Evolutionary conservation across 1,140 invertebrate genomes (phyloP).

Genomic region (Lucilia cuprina): DNA sequence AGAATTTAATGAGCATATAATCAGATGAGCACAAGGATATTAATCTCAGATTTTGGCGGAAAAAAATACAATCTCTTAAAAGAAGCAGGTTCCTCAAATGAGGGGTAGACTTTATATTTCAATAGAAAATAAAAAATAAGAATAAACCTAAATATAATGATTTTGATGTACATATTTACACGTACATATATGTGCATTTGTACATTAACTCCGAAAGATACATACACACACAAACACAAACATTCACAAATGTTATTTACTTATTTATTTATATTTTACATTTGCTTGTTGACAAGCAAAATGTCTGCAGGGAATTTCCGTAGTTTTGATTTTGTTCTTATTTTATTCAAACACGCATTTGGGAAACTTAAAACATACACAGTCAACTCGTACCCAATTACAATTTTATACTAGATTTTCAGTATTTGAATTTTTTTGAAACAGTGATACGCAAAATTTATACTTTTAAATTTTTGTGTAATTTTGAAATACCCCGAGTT

Average conservation of each 20-base stretch:
- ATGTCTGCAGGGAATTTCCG: not conserved
- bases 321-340: not conserved
- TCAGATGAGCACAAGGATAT: not conserved
- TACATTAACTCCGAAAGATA: too few relatives aligned
- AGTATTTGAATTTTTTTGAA: not conserved
- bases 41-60: not conserved
- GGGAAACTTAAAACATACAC: not conserved
- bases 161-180: not conserved
- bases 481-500: too few relatives aligned
- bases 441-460: too few relatives aligned
- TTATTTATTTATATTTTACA: not conserved
- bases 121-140: too few relatives aligned
- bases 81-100: not conserved
- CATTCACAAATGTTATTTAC: not conserved
- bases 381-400: not conserved
- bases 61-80: not conserved
- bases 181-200: not conserved
- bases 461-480: too few relatives aligned
- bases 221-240: not conserved
- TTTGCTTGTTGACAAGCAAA: slow-evolving; percentile 1
- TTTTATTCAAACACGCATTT: not conserved
- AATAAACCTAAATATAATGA: not conserved
- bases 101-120: too few relatives aligned
- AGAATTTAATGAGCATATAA: not conserved
- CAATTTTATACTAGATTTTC: not conserved